These are phyloP conservation scores for Danionella cerebrum DNA, from an alignment of 2,113 vertebrate genomes.

Conservation along the genomic window DNA sequence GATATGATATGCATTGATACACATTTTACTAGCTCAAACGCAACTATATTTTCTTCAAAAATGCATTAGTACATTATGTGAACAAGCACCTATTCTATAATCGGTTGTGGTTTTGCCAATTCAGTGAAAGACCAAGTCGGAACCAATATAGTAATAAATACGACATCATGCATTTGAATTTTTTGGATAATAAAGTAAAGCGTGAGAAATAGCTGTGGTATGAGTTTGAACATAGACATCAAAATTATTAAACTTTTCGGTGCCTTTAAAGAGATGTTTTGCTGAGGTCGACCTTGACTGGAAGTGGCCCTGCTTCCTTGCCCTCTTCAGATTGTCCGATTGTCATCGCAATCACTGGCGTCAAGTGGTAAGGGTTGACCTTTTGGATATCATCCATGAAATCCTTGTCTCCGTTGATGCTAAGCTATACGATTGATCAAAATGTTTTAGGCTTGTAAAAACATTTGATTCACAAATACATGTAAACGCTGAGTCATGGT, in stretches of 20 bases:
- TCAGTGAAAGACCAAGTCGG: constrained; percentile 24
- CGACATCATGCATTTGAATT: constrained; percentile 44
- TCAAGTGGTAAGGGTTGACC: constrained; percentile 65
- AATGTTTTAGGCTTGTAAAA: too few relatives aligned
- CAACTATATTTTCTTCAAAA: not conserved
- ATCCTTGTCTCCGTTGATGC: constrained; percentile 86
- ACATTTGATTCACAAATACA: too few relatives aligned
- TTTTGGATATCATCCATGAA: constrained; percentile 73
- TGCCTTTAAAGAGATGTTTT: constrained; percentile 70
- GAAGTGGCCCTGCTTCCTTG: constrained; percentile 74
- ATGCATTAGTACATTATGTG: constrained; percentile 25
- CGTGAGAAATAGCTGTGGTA: constrained; percentile 28
- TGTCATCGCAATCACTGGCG: constrained; percentile 68
- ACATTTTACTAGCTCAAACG: not conserved
- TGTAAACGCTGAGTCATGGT: too few relatives aligned
- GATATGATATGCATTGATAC: constrained; percentile 1
- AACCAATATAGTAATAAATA: constrained; percentile 38
- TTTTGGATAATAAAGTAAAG: constrained; percentile 30
- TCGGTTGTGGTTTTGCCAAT: constrained; percentile 13
- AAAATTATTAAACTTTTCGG: not conserved
- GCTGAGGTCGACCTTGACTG: constrained; percentile 82
- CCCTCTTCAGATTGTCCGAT: constrained; percentile 60
- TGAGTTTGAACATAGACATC: constrained; percentile 26
- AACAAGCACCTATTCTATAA: constrained; percentile 37
- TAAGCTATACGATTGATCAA: constrained; percentile 70